Percentiles rank a stretch among this genome's conserved stretches.
Conservation (phyloP, 1,140 invertebrate genomes). For the Calosoma granatense region DNA sequence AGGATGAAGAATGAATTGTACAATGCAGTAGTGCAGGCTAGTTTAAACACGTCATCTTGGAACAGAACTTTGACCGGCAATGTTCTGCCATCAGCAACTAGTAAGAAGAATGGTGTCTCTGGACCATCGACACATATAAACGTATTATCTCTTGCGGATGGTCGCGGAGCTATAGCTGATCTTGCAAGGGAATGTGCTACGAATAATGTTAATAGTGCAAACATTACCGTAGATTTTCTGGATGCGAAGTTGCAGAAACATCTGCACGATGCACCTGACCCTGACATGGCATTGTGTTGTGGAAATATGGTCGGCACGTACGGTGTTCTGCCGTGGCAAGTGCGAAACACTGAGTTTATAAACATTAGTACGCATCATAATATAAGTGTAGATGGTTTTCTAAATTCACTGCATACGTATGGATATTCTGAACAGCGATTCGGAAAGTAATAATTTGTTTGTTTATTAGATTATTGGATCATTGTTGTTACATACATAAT, state of each 20-base stretch:
- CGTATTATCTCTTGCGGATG: conserved; percentile 39
- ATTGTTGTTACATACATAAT: too few relatives aligned
- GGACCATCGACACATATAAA: conserved; percentile 42
- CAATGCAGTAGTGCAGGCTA: conserved; percentile 39
- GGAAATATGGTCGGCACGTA: conserved; percentile 45
- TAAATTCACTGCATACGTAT: conserved; percentile 45
- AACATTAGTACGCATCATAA: conserved; percentile 42
- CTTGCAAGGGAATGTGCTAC: conserved; percentile 31
- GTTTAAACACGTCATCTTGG: conserved; percentile 44
- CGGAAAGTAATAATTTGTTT: conserved; percentile 42
- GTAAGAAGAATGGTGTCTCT: too few relatives aligned
- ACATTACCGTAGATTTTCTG: conserved; percentile 38
- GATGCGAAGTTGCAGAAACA: conserved; percentile 36
- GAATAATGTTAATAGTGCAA: conserved; percentile 26
- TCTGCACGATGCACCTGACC: conserved; percentile 47
- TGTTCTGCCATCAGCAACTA: too few relatives aligned
- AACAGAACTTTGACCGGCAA: conserved; percentile 38
- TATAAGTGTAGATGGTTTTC: conserved; percentile 43
- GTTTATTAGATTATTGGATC: conserved; percentile 10
- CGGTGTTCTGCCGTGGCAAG: conserved; percentile 60
- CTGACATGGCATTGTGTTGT: conserved; percentile 52
- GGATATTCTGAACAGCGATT: conserved; percentile 55
- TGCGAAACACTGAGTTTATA: conserved; percentile 57
- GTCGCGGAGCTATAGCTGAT: conserved; percentile 42
- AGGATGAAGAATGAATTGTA: conserved; percentile 44